Evolutionary conservation across 2,113 vertebrate genomes (phyloP).

Genomic region (Prochilodus magdalenae): DNA sequence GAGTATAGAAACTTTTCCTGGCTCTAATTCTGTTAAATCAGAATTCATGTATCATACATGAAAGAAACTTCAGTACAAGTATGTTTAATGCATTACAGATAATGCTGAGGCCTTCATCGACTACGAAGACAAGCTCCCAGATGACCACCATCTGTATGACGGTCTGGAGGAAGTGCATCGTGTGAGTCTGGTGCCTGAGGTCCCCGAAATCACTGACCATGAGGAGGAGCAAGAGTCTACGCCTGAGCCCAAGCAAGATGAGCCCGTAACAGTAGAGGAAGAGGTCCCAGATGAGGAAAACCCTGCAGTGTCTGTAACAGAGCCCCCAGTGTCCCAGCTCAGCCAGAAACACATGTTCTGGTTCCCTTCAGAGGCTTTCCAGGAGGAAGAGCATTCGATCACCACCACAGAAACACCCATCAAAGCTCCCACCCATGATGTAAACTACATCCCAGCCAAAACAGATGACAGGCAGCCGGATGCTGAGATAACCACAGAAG

Average conservation of each 20-base stretch:
- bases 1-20: neutral
- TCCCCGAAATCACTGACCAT: constrained; percentile 46
- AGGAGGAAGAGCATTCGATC: constrained; percentile 65
- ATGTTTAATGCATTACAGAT: constrained; percentile 71
- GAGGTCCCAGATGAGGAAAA: constrained; percentile 56
- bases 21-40: neutral
- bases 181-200: constrained; percentile 51
- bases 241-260: constrained; percentile 30
- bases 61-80: neutral
- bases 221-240: constrained; percentile 37
- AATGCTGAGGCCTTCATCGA: constrained; percentile 83
- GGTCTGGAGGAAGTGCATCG: constrained; percentile 63
- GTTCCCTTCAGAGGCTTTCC: constrained; percentile 85
- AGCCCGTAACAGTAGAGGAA: constrained; percentile 43
- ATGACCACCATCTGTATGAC: constrained; percentile 75
- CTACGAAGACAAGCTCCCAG: constrained; percentile 91
- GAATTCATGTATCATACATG: neutral
- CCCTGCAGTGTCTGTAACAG: constrained; percentile 69
- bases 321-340: constrained; percentile 79
- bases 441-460: constrained; percentile 60
- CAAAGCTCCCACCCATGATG: constrained; percentile 53
- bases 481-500: constrained; percentile 39
- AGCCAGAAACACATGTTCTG: constrained; percentile 89
- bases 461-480: constrained; percentile 41
- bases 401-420: constrained; percentile 68